Conservation (phyloP, 1,140 invertebrate species). For the Drosophila repleta region DNA sequence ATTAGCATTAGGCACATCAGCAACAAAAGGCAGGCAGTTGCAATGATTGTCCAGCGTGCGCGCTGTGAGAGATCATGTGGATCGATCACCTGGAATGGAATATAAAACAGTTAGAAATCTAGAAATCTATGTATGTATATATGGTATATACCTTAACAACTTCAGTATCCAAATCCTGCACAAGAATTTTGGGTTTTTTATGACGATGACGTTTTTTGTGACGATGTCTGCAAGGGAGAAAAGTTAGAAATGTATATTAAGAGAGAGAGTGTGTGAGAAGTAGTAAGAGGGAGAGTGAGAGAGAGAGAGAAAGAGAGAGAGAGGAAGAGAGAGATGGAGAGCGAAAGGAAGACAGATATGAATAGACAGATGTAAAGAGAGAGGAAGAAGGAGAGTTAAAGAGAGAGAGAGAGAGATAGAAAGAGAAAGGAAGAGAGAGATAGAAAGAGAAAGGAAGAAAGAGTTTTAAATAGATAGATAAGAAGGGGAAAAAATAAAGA, state of each 20-base stretch:
- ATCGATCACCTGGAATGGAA: conserved; percentile 85
- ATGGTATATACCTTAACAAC: conserved; percentile 67
- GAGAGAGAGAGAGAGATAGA: too few relatives aligned
- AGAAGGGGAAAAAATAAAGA: too few relatives aligned
- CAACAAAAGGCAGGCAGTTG: conserved; percentile 92
- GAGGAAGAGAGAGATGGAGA: too few relatives aligned
- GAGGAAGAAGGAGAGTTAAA: too few relatives aligned
- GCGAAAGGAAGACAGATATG: too few relatives aligned
- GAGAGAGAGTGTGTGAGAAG: neutral
- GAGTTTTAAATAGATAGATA: too few relatives aligned
- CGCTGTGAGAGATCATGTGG: conserved; percentile 91
- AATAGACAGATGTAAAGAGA: too few relatives aligned
- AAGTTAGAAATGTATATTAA: neutral
- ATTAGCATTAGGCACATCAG: conserved; percentile 94
- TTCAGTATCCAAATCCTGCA: conserved; percentile 83
- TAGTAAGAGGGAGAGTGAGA: neutral
- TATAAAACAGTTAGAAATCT: neutral
- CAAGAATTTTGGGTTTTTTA: conserved; percentile 83
- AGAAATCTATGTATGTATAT: neutral
- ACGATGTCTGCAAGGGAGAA: conserved; percentile 55
- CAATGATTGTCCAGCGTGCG: conserved; percentile 94
- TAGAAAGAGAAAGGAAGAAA: too few relatives aligned
- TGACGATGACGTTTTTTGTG: conserved; percentile 83
- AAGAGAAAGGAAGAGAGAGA: too few relatives aligned
- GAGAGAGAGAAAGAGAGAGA: too few relatives aligned